Evolutionary conservation across 2,797 vertebrate genomes (phyloP).

Genomic region (Phylloscopus collybita): DNA sequence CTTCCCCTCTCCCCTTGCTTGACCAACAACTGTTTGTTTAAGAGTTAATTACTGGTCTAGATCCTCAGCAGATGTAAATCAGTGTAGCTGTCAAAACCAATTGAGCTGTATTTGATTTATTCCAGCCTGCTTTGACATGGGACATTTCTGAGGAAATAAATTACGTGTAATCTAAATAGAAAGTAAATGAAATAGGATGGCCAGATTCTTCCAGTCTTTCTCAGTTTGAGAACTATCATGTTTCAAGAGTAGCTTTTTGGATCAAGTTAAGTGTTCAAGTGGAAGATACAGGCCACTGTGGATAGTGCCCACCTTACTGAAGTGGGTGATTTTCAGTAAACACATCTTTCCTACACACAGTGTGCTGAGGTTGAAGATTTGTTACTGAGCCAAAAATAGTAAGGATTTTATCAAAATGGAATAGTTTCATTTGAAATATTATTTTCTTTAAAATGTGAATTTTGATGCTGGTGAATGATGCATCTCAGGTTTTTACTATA

Average conservation of each 20-base stretch:
- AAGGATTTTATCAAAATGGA: not conserved
- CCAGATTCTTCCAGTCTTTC: not conserved
- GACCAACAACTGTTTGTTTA: not conserved
- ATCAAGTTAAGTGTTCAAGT: not conserved
- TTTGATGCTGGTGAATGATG: constrained; percentile 2
- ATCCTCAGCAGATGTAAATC: not conserved
- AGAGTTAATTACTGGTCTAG: not conserved
- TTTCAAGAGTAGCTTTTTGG: not conserved
- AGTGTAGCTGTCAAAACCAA: not conserved
- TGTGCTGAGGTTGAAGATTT: not conserved
- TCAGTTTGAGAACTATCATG: not conserved
- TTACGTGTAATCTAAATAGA: not conserved
- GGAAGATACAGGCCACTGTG: not conserved
- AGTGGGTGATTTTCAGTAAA: not conserved
- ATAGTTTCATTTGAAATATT: constrained; percentile 3
- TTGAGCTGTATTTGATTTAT: not conserved
- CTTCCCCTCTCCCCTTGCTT: not conserved
- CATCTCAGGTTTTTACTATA: constrained; percentile 25
- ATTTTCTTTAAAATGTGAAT: constrained; percentile 24
- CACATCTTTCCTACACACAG: not conserved
- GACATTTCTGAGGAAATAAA: not conserved
- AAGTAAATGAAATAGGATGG: not conserved
- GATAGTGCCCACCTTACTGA: not conserved
- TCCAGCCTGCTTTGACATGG: constrained; percentile 3
- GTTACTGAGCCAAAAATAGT: constrained; percentile 5